Percentiles rank a stretch among this genome's conserved stretches.
Evolutionary conservation across 2,888 invertebrate genomes (phyloP).

Genomic region (Tetranychus truncatus): DNA sequence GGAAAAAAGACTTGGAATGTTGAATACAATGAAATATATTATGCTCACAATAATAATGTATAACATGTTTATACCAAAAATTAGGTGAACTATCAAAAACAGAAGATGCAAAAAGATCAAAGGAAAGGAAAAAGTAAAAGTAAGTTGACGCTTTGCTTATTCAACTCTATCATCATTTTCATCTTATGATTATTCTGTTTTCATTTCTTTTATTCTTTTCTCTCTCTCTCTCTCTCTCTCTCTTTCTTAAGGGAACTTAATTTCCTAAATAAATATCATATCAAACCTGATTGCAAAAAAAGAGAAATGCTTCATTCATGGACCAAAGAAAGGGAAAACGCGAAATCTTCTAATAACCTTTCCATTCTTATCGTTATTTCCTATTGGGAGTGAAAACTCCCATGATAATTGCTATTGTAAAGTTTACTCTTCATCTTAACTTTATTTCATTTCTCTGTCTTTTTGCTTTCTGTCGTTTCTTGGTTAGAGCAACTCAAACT

Average conservation of each 20-base stretch:
- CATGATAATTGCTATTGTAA: neutral
- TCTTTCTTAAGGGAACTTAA: neutral
- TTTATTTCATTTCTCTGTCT: neutral
- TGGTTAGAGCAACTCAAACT: no score
- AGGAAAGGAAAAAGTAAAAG: no score
- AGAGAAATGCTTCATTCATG: neutral
- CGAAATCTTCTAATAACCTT: neutral
- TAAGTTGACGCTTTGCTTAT: neutral
- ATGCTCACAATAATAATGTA: no score
- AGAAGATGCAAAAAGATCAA: neutral
- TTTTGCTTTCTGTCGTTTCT: neutral
- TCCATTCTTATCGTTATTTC: neutral
- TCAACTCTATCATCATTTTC: neutral
- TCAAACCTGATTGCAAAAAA: neutral
- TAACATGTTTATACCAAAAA: neutral
- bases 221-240: neutral
- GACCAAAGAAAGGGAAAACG: neutral
- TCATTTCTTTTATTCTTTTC: neutral
- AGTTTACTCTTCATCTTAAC: neutral
- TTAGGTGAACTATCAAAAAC: neutral
- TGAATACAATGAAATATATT: neutral
- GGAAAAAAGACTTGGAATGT: neutral
- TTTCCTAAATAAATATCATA: neutral
- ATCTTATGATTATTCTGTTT: neutral
- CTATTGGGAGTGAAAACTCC: neutral